Evolutionary conservation across 2,888 invertebrate genomes (phyloP).

Genomic region (Amphipyra berbera): DNA sequence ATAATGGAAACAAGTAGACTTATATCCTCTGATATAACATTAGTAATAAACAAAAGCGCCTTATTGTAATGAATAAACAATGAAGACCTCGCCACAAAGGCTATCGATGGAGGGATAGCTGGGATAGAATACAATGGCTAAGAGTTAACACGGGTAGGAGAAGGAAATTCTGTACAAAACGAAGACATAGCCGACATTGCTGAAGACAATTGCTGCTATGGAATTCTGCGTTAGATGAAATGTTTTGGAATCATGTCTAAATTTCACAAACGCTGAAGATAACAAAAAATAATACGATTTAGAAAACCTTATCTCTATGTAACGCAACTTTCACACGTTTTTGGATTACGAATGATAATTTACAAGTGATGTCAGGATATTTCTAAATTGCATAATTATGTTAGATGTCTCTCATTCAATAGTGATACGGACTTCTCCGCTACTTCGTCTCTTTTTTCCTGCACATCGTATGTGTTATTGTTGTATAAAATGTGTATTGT

Average conservation of each 20-base stretch:
- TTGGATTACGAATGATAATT: slow-evolving; percentile 14
- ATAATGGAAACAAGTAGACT: slow-evolving; percentile 53
- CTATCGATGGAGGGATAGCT: slow-evolving; percentile 64
- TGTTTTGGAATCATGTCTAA: neutral
- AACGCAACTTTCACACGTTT: slow-evolving; percentile 21
- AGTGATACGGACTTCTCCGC: slow-evolving; percentile 5
- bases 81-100: slow-evolving; percentile 67
- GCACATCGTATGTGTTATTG: slow-evolving; percentile 62
- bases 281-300: neutral
- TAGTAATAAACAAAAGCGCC: slow-evolving; percentile 63
- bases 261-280: slow-evolving; percentile 3
- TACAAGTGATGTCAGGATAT: neutral
- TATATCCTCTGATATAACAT: slow-evolving; percentile 56
- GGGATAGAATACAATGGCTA: slow-evolving; percentile 46
- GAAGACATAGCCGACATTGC: slow-evolving; percentile 29
- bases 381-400: slow-evolving; percentile 2
- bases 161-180: slow-evolving; percentile 24
- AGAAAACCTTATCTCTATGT: neutral
- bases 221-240: slow-evolving; percentile 12
- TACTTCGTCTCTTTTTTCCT: slow-evolving; percentile 34
- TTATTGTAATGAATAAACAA: slow-evolving; percentile 73
- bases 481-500: slow-evolving; percentile 72
- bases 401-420: slow-evolving; percentile 17
- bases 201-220: slow-evolving; percentile 17
- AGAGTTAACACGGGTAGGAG: slow-evolving; percentile 30